Base-by-base conservation (phyloP, 2,797 vertebrate genomes). In the Vultur gryphus region DNA sequence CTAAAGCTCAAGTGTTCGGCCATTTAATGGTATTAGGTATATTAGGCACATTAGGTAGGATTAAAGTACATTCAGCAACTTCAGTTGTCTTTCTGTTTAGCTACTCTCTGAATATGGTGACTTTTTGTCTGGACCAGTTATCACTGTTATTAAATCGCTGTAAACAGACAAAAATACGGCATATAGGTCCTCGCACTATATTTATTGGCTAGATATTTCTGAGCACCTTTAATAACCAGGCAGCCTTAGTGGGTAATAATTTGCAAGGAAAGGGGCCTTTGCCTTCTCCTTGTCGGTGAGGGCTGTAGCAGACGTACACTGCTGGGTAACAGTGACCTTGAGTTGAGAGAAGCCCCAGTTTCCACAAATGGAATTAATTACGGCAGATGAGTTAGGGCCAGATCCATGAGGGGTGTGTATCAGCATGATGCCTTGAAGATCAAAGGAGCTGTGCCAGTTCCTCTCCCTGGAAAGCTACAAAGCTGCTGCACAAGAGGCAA, bases 341-440 rank as follows among this genome's bases (percentile, higher is more conserved):
- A 66, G 93, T 43, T 43, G 77, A 54, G 76, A 82, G 81, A 69
- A 94, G 82, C 83, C 87, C 84, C 49, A 2, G 57, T 51, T 87
- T 85, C 49, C 92, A 84, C 96, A 93, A 95, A 91, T 94, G 89
- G 89, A 79, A 89, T 94, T 96, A 96, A 96, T 93, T 95, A 93
- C 3, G 1, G 79, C 29, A 16, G 84, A 64, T 92, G 94, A 76
- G 89, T 25, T 41, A 8, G 82, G 87, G 92, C 90, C 94, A 87
- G 93, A 72, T 65, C 95, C 82, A 4, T 0, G 41, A 88, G 93
- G 6, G 0, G 20, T 84, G 84, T 9, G 61, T 70, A 83, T 58
- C 90, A 93, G 90, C 87, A 2, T 33, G 94, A 46, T 13, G 55
- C 72, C 89, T 88, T 4, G 1, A 51, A 96, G 89, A 96, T 96